A percentile compares a stretch with the other conserved stretches of the same genome.
phyloP scores from a whole-genome alignment of 2,888 invertebrate genomes.

The Phortica okadai region DNA sequence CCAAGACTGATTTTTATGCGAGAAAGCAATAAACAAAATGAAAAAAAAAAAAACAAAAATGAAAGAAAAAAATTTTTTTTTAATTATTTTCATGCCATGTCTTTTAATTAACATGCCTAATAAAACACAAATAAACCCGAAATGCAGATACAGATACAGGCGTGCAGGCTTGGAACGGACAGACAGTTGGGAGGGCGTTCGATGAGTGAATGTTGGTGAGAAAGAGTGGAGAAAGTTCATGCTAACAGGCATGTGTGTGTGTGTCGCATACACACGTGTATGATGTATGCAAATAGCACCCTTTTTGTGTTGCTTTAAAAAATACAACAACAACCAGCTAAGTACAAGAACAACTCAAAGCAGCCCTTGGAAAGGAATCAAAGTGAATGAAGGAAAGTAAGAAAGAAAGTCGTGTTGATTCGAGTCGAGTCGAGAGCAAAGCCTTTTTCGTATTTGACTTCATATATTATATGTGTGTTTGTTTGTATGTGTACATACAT shows the following conservation, averaged over 20 bases:
- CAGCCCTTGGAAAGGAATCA: too few relatives aligned
- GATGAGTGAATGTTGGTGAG: too few relatives aligned
- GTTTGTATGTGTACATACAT: too few relatives aligned
- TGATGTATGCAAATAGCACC: conserved; percentile 21
- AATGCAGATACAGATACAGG: conserved; percentile 18
- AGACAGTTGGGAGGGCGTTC: too few relatives aligned
- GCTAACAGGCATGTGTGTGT: not conserved
- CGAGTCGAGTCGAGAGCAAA: too few relatives aligned
- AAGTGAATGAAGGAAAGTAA: too few relatives aligned
- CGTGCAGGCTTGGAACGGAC: not conserved
- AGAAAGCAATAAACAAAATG: conserved; percentile 14
- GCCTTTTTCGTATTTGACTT: too few relatives aligned
- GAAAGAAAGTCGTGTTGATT: too few relatives aligned
- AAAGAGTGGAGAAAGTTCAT: too few relatives aligned
- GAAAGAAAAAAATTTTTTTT: conserved; percentile 46
- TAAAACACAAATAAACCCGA: conserved; percentile 58
- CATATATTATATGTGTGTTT: too few relatives aligned
- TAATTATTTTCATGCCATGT: conserved; percentile 73
- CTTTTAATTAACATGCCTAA: conserved; percentile 71
- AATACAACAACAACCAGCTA: too few relatives aligned
- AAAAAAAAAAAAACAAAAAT: not conserved
- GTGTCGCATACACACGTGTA: not conserved
- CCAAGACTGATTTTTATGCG: conserved; percentile 12
- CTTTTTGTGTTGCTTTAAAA: not conserved
- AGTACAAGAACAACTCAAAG: too few relatives aligned